Base-by-base conservation (phyloP, 2,797 vertebrate genomes). In the Sorex maritimensis region DNA sequence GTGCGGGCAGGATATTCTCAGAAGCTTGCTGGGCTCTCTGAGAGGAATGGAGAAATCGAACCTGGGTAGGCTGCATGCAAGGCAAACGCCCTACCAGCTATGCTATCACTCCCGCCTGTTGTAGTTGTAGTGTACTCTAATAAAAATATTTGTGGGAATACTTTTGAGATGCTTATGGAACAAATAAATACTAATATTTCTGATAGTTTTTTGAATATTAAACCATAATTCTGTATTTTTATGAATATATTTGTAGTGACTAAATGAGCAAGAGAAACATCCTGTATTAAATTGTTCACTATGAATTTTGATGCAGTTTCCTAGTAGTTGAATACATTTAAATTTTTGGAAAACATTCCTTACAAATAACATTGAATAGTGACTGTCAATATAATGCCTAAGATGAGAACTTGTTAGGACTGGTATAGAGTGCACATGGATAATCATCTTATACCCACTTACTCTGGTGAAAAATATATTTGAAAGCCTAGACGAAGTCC, bases 321-420 rank as follows among this genome's bases (percentile, higher is more conserved):
- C 24, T 84, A 26, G 65, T 93, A 71, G 83, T 12, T 84, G 72
- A 73, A 21, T 46, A 26, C 19, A 28, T 41, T 88, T 24, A 17
- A 77, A 28, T 58, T 6, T 14, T 44, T 88, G n/a, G 23, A 24
- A 38, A 79, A 65, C 9, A 80, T 46, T 6, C 19, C 92, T 86
- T 92, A 58, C 6, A 58, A 84, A 90, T 55, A 81, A 2, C 81
- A 6, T 41, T 67, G 24, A 17, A 88, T 2, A 5, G 9, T 46
- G n/a, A 5, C 79, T 88, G 68, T 21, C 10, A 86, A 38, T n/a
- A 24, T 88, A 95, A 80, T 77, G 24, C 79, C 30, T n/a, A 67
- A 86, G 69, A 41, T 11, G 12, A 26, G 19, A 28, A 69, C 14
- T 69, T 41, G 26, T n/a, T 55, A 77, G n/a, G 3, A 2, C 19